Evolutionary conservation across 2,797 vertebrate genomes (phyloP).

Genomic region (Pangasius macronema): DNA sequence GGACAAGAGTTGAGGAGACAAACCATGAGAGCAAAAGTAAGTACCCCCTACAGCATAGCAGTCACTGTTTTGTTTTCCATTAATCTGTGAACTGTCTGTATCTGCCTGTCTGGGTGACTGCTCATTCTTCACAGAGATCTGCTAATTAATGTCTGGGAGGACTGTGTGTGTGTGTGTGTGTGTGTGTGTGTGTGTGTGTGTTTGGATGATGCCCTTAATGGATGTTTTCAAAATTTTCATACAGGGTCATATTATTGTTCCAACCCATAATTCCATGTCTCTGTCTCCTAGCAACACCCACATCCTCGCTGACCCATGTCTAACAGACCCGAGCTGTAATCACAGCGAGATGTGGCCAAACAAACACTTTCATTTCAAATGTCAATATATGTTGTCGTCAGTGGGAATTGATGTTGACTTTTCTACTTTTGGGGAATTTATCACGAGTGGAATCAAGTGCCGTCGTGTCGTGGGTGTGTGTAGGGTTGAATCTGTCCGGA

Average conservation of each 20-base stretch:
- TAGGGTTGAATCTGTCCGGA: not conserved
- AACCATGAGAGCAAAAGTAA: not conserved
- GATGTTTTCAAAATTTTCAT: not conserved
- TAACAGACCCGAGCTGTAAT: not conserved
- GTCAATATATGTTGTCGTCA: not conserved
- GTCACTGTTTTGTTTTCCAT: not conserved
- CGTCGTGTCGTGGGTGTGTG: not conserved
- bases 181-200: not conserved
- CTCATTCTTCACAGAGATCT: not conserved
- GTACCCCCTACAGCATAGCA: too few relatives aligned
- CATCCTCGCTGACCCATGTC: not conserved
- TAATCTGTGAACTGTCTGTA: not conserved
- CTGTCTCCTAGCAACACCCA: conserved; percentile 31
- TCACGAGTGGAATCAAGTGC: not conserved
- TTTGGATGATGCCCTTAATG: not conserved
- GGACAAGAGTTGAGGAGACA: not conserved
- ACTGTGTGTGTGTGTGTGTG: not conserved
- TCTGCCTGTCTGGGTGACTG: not conserved
- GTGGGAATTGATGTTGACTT: conserved; percentile 12
- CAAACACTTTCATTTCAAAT: conserved; percentile 18
- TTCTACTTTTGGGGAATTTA: not conserved
- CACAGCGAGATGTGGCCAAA: not conserved
- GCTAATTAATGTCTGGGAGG: not conserved
- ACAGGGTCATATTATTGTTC: not conserved
- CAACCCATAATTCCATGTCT: conserved; percentile 16